phyloP scores from a whole-genome alignment of 2,888 invertebrate genomes.

The Gari tellinella region DNA sequence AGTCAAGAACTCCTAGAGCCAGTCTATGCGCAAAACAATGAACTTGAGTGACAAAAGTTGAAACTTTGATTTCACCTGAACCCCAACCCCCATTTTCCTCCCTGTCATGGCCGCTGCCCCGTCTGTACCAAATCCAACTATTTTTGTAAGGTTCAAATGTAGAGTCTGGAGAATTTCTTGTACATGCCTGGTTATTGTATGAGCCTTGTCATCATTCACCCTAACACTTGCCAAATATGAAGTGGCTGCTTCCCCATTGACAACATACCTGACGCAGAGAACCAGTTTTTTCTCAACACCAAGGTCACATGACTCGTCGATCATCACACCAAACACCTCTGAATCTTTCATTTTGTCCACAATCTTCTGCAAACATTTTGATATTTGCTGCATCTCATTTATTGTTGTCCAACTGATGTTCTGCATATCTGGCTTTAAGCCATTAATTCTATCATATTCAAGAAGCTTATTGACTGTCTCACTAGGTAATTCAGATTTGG shows the following conservation, averaged over 20 bases:
- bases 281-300: too few species aligned
- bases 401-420: slow-evolving; percentile 8
- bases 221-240: background rate
- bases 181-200: slow-evolving; percentile 3
- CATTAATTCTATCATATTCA: slow-evolving; percentile 1
- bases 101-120: too few species aligned
- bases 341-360: background rate
- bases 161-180: background rate
- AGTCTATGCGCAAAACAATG: slow-evolving; percentile 23
- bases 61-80: too few species aligned
- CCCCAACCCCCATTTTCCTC: too few species aligned
- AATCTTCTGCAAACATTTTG: background rate
- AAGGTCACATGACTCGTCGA: too few species aligned
- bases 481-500: too few species aligned
- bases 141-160: too few species aligned
- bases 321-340: too few species aligned
- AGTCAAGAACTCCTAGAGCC: slow-evolving; percentile 13
- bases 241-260: background rate
- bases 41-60: background rate
- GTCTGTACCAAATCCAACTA: too few species aligned
- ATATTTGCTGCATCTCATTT: slow-evolving; percentile 6
- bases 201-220: slow-evolving; percentile 5
- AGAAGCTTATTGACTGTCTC: background rate
- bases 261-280: background rate
- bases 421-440: slow-evolving; percentile 1